Evolutionary conservation across 2,113 vertebrate genomes (phyloP), one percentile per base, ranked within the genome.

Genomic region (Hypomesus transpacificus): DNA sequence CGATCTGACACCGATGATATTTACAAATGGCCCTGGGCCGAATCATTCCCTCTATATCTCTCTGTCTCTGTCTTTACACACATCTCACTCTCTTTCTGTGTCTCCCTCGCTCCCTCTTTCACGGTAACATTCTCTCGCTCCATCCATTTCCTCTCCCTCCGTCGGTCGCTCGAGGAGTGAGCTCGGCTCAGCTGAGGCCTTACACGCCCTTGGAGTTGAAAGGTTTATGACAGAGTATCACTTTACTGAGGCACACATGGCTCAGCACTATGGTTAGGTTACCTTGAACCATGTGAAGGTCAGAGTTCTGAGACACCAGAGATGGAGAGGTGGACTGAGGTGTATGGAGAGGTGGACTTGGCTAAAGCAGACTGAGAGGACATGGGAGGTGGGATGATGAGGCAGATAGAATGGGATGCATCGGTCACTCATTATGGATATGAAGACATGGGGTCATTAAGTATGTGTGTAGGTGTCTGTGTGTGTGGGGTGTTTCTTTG

Each of bases 201-300:
- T 26, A 64, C 26, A 68, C 71, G 69, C 70, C 82, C 82, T 77
- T 84, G 72, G 75, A 80, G 67, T 66, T 53, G 74, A 75, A 77
- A 65, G 74, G 66, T 60, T 51, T 58, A 74, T 39, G 71, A 8
- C 59, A 53, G 58, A 59, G 71, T 82, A 80, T 82, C 77, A 63
- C 62, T 68, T 79, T 82, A 67, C 76, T 46, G 59, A 53, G 31
- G 58, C 59, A 69, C 59, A 66, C 66, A 39, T 58, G 22, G 66
- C 68, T 79, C 72, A 73, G 77, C 77, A 75, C 39, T 65, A 56
- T 50, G 63, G 34, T 75, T 68, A 31, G 60, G 68, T 75, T 70
- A 73, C 71, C 72, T 77, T 69, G 39, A 75, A 72, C 53, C 60
- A 74, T 60, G 61, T 73, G 72, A 69, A 82, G 69, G 69, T 75